phyloP scores from a whole-genome alignment of 1,140 invertebrate species.

The Dendroctonus ponderosae region DNA sequence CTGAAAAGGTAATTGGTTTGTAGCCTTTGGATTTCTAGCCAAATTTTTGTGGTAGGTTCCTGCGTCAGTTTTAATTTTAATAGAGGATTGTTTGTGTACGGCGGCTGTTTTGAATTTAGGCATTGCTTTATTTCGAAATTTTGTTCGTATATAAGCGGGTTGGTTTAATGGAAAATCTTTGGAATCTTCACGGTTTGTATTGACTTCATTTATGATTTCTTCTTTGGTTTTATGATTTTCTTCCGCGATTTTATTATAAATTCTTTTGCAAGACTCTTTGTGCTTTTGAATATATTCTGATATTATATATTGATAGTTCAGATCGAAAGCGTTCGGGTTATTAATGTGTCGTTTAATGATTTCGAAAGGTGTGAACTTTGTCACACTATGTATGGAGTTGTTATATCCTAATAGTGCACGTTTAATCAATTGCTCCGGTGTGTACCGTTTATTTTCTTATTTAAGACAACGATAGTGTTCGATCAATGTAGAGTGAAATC shows the following conservation, averaged over 20 bases:
- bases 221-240: no score
- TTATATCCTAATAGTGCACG: slow-evolving; percentile 32
- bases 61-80: no score
- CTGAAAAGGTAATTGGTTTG: no score
- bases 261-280: neutral
- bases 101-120: no score
- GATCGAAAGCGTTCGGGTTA: slow-evolving; percentile 8
- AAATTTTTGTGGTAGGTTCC: no score
- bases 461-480: slow-evolving; percentile 37
- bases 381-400: slow-evolving; percentile 35
- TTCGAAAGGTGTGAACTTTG: slow-evolving; percentile 27
- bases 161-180: no score
- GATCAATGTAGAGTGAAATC: slow-evolving; percentile 39
- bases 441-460: slow-evolving; percentile 20
- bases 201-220: no score
- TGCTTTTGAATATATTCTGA: neutral
- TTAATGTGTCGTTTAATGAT: slow-evolving; percentile 17
- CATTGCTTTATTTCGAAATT: no score
- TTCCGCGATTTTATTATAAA: neutral
- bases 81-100: no score
- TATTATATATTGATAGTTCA: neutral
- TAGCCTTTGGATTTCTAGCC: no score
- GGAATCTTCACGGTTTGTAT: no score
- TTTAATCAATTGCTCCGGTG: slow-evolving; percentile 18
- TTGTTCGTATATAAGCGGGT: no score